Evolutionary conservation across 1,140 invertebrate species (phyloP).

Genomic region (Atta texana): DNA sequence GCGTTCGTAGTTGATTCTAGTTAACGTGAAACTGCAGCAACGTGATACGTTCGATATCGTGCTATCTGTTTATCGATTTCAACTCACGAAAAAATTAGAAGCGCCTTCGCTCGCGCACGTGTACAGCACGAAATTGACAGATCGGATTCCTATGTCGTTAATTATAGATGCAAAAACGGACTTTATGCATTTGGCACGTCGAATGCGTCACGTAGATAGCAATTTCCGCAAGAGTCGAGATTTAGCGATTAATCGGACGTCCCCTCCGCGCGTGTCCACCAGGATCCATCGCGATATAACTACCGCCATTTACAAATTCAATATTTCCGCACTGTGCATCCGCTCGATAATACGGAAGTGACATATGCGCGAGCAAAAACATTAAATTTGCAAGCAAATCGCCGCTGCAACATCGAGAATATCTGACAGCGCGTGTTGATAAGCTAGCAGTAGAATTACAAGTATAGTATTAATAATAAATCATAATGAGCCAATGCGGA

Average conservation of each 20-base stretch:
- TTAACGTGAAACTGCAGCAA: background rate
- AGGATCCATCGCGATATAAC: slow-evolving; percentile 14
- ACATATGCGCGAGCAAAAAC: background rate
- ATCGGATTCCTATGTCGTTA: background rate
- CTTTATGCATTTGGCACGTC: too few relatives aligned
- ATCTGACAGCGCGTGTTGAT: background rate
- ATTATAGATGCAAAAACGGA: slow-evolving; percentile 28
- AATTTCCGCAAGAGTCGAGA: slow-evolving; percentile 17
- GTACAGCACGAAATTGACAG: background rate
- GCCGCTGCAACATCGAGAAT: background rate
- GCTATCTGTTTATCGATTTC: background rate
- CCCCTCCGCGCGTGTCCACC: background rate
- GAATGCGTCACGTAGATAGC: background rate
- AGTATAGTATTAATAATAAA: background rate
- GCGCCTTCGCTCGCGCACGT: background rate
- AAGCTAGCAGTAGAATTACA: background rate
- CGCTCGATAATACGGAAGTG: slow-evolving; percentile 14
- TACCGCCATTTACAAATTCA: slow-evolving; percentile 32
- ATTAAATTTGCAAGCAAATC: slow-evolving; percentile 25
- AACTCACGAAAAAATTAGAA: background rate
- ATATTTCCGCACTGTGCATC: background rate
- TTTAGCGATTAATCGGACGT: slow-evolving; percentile 32
- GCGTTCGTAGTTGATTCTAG: background rate
- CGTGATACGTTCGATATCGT: background rate
- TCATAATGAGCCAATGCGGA: too few relatives aligned